Evolutionary conservation across 1,140 invertebrate genomes (phyloP), one percentile per base, ranked within the genome.

Genomic region (Drosophila mojavensis): DNA sequence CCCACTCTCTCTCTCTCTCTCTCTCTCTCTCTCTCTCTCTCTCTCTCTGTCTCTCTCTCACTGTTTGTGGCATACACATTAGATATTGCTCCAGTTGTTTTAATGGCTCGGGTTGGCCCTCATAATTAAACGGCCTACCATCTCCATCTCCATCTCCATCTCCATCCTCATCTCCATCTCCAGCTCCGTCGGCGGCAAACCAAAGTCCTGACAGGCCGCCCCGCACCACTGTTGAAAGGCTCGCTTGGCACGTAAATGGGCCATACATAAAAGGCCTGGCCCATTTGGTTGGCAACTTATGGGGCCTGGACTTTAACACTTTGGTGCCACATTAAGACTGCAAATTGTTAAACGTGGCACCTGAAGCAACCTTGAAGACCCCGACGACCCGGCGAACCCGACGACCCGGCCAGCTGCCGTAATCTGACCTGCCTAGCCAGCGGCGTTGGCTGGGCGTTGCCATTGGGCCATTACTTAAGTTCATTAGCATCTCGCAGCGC

Each of bases 301-400:
- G 83, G 82, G 78, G 64, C 83, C 78, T 77, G 79, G 83, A 86
- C 79, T 77, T 88, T 88, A 88, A 83, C 83, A 88, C 82, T 86
- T 86, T 86, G 71, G 67, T 82, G 83, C 82, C 83, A 88, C 83
- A 88, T 86, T 86, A 86, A 82, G 79, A 61, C 83, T 70, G 82
- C 83, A 86, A 88, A 86, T 86, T 86, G 83, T 86, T 86, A 74
- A 86, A 86, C 82, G 83, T 88, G 83, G 71, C 73, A 59, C 20
- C 43, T 51, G 47, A 50, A 66, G 61, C 50, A 24, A 45, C 54
- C 17, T 28, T 58, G 53, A 55, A n/a, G 53, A 13, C 17, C n/a
- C 56, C 17, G n/a, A 0, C 28, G 2, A 36, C 20, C 4, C 28
- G 20, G 20, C 20, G 20, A 24, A 3, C 20, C 20, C 20, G 20